Conservation (phyloP, 2,888 invertebrate genomes). For the Drosophila nigricruria region DNA sequence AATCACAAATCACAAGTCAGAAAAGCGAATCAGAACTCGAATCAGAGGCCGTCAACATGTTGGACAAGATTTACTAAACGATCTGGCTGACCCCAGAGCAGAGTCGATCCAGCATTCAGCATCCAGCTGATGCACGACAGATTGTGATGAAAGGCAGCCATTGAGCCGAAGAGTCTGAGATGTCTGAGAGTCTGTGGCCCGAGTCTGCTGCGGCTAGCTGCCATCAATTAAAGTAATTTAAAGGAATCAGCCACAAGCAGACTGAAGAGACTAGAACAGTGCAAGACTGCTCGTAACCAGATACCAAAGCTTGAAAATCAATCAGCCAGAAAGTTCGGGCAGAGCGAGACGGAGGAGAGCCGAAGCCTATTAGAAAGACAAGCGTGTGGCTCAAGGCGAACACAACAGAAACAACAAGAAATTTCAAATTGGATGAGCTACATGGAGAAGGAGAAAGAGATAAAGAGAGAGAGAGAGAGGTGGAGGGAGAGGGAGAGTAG, state of each 20-base stretch:
- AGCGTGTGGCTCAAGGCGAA: slow-evolving; percentile 40
- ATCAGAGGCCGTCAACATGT: slow-evolving; percentile 45
- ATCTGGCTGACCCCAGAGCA: slow-evolving; percentile 51
- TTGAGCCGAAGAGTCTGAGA: slow-evolving; percentile 50
- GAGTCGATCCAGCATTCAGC: slow-evolving; percentile 22
- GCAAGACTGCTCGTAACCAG: slow-evolving; percentile 61
- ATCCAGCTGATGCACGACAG: slow-evolving; percentile 72
- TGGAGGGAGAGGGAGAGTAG: not conserved
- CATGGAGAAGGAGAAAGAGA: slow-evolving; percentile 17
- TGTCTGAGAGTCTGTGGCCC: not conserved
- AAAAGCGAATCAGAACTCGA: slow-evolving; percentile 29
- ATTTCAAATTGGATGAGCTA: slow-evolving; percentile 70
- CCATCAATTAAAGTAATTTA: slow-evolving; percentile 81
- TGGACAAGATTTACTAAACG: slow-evolving; percentile 55
- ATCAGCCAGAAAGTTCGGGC: slow-evolving; percentile 70
- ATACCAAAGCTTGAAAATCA: slow-evolving; percentile 75
- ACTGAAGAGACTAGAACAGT: slow-evolving; percentile 16
- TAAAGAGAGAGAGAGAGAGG: not conserved
- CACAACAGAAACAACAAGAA: slow-evolving; percentile 30
- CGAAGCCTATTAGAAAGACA: slow-evolving; percentile 70
- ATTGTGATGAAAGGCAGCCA: slow-evolving; percentile 72
- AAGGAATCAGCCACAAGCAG: slow-evolving; percentile 67
- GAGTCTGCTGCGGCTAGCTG: slow-evolving; percentile 50
- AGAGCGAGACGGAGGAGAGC: slow-evolving; percentile 16
- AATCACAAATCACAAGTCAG: slow-evolving; percentile 26